Conservation (phyloP, 2,888 invertebrate genomes). For the Ypsolopha scabrella region DNA sequence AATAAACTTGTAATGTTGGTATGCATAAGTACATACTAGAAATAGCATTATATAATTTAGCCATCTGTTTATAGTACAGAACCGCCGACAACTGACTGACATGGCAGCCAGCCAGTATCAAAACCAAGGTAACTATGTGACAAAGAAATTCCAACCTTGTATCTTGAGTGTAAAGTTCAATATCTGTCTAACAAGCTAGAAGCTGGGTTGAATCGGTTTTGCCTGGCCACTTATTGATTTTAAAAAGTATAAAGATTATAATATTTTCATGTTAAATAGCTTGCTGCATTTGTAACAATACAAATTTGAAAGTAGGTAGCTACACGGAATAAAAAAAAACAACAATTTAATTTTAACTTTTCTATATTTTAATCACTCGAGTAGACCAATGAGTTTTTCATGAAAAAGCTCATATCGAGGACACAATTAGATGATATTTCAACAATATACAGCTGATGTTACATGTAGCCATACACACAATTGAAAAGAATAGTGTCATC, state of each 20-base stretch:
- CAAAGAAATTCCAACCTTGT: too few species aligned
- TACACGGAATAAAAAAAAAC: conserved; percentile 14
- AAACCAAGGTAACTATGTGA: neutral
- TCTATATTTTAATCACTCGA: conserved; percentile 45
- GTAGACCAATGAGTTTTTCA: conserved; percentile 44
- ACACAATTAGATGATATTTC: conserved; percentile 7
- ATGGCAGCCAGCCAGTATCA: neutral
- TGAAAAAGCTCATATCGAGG: conserved; percentile 53
- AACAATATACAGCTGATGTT: neutral
- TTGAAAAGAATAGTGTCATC: too few species aligned
- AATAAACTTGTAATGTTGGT: too few species aligned
- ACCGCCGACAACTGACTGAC: neutral
- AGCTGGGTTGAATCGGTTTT: too few species aligned
- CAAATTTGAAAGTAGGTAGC: conserved; percentile 6
- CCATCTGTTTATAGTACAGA: too few species aligned
- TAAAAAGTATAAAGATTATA: conserved; percentile 1
- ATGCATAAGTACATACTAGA: too few species aligned
- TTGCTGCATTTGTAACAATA: neutral
- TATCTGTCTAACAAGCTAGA: too few species aligned
- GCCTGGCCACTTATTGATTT: too few species aligned
- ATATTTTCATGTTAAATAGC: neutral
- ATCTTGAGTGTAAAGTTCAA: too few species aligned
- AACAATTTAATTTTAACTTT: conserved; percentile 30
- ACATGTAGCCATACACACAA: too few species aligned
- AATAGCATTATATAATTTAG: too few species aligned